Base-by-base conservation (phyloP, 2,888 invertebrate genomes). In the Lepidochitona cinerea region DNA sequence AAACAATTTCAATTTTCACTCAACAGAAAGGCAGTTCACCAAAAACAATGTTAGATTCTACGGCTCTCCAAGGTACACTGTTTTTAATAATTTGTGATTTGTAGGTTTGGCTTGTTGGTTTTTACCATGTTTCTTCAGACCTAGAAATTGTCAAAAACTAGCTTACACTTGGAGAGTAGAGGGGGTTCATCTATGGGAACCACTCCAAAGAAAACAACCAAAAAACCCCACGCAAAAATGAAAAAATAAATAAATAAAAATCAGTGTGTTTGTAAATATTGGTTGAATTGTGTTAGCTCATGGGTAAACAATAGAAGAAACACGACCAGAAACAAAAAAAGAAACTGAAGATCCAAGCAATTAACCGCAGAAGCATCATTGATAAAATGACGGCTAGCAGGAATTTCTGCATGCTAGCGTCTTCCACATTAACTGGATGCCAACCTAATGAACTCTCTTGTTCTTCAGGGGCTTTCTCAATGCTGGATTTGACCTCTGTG, bases 391-490 rank as follows among this genome's bases (percentile, higher is more conserved):
- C 77, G 66, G 79, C 75, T 68, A 85, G 77, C 54, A 84, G 74
- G 68, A 83, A 79, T 66, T 78, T 75, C 75, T 83, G 82, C 85
- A 85, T 85, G 83, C 85, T 81, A 54, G 81, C 83, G 67, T 81
- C 80, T 68, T 72, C 76, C 68, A 76, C 53, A 69, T 71, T 73
- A 68, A 75, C 72, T 32, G 75, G 71, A 35, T 74, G 81, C 85
- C 84, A 83, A 85, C 85, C 86, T 70, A 83, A 72, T 54, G 68
- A 75, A 73, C 82, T 77, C 53, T 80, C 74, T 75, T 76, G 76
- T 74, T 83, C 82, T 68, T 79, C 75, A 37, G 81, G 71, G 73
- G 79, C 78, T 76, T 81, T 81, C 77, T 82, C 80, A 70, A 80
- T 76, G 73, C 82, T 81, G 49, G 75, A 74, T 65, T 83, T 82